Conservation (phyloP, 2,888 invertebrate genomes). For the Alloscopus bannaensis region DNA sequence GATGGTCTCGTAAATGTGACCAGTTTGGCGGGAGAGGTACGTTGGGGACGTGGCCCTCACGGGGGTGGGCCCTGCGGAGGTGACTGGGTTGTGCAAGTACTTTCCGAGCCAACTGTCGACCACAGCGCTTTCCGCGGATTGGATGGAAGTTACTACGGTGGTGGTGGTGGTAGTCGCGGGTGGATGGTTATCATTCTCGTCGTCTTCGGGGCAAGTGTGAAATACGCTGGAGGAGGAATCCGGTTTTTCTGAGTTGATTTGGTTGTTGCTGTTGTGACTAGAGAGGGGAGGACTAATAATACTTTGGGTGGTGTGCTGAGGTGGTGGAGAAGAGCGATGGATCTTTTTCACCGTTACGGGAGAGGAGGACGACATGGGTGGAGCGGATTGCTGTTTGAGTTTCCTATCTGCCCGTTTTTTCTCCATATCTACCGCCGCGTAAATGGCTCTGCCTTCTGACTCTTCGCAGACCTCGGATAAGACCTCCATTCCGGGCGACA, state of each 20-base stretch:
- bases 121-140: neutral
- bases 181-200: neutral
- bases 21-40: slow-evolving; percentile 24
- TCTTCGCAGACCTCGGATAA: slow-evolving; percentile 14
- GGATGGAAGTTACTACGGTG: no score
- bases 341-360: slow-evolving; percentile 17
- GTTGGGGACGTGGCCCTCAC: slow-evolving; percentile 27
- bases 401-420: slow-evolving; percentile 68
- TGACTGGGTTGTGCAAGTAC: neutral
- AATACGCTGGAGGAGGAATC: no score
- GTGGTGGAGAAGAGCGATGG: slow-evolving; percentile 2
- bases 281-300: slow-evolving; percentile 5
- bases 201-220: neutral
- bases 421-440: slow-evolving; percentile 71
- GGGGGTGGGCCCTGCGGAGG: slow-evolving; percentile 12
- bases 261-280: slow-evolving; percentile 27
- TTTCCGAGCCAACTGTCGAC: slow-evolving; percentile 59
- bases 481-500: slow-evolving; percentile 39
- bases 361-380: neutral
- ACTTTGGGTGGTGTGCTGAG: neutral
- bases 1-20: slow-evolving; percentile 40
- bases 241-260: neutral
- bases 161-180: neutral
- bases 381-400: slow-evolving; percentile 43
- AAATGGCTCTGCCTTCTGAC: slow-evolving; percentile 52